Evolutionary conservation across 2,113 vertebrate genomes (phyloP), one percentile per base, ranked within the genome.

Genomic region (Corythoichthys intestinalis): DNA sequence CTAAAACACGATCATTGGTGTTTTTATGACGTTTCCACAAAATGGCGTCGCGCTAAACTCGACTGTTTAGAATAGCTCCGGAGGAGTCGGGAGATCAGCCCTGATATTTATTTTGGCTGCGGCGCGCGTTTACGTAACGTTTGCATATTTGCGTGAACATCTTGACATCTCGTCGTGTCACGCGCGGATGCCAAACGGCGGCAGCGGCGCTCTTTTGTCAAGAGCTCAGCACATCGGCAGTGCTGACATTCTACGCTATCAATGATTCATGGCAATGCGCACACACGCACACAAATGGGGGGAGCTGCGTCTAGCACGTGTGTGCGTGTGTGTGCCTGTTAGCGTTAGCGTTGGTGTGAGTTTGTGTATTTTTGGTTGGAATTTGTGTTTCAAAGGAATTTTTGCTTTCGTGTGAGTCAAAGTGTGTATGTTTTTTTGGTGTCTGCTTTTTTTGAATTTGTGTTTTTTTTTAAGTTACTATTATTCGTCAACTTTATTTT

Each of bases 261-360:
- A 67, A 52, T 64, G 64, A 74, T 70, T 67, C 4, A 71, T 67
- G 68, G 60, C 38, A 52, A 41, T 35, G 13, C 0, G 14, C 44
- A 41, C 28, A 57, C 49, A 54, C 34, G 66, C 20, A 8, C 64
- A 39, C 52, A 37, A 60, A 54, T 35, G 4, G 10, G 6, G 54
- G 54, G 54, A 41, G 13, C 10, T 49, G 34, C 2, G 12, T 50
- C 14, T 1, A 50, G 56, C 12, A 13, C 3, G 39, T 44, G 60
- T n/a, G 37, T 61, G 14, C 39, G 59, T 39, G 37, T 41, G 39
- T n/a, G 38, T 61, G 58, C 0, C 11, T 37, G 11, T 38, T 28
- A 28, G 20, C 20, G 20, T 28, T 28, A 28, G 20, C 20, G 35
- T 59, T 17, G 1, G 56, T 58, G 56, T 58, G 57, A 7, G 11